Percentiles rank a stretch among this genome's conserved stretches.
Evolutionary conservation across 2,113 vertebrate species (phyloP).

Genomic region (Amphiprion percula): DNA sequence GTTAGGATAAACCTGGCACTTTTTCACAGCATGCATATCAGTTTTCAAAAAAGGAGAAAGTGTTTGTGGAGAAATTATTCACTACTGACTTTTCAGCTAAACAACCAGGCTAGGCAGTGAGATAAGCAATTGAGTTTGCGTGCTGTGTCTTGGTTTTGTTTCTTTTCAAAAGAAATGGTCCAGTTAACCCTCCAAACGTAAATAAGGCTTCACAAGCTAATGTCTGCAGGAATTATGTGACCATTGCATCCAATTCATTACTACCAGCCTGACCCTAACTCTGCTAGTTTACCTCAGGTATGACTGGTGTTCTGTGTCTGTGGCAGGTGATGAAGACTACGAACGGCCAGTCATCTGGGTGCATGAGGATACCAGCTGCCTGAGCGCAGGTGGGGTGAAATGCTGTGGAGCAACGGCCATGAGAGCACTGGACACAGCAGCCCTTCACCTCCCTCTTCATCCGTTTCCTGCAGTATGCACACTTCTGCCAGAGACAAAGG

Average conservation of each 20-base stretch:
- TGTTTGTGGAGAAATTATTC: not conserved
- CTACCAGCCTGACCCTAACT: too few species aligned
- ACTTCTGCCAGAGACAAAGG: constrained; percentile 87
- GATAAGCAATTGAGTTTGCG: not conserved
- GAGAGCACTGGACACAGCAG: constrained; percentile 97
- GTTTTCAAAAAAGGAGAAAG: not conserved
- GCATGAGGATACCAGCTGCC: constrained; percentile 96
- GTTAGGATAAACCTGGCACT: not conserved
- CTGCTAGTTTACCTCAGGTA: constrained; percentile 87
- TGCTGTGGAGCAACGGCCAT: constrained; percentile 96
- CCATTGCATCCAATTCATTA: not conserved
- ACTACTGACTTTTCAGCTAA: not conserved
- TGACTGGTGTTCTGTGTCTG: constrained; percentile 88
- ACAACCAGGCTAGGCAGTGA: not conserved
- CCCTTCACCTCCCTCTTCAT: constrained; percentile 89
- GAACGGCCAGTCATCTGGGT: constrained; percentile 98
- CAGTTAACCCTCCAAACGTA: not conserved
- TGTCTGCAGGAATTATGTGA: not conserved
- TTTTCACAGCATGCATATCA: not conserved
- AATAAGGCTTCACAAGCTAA: not conserved
- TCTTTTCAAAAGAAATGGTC: not conserved
- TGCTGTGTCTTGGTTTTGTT: not conserved
- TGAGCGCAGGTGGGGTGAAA: constrained; percentile 97
- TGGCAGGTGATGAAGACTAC: constrained; percentile 97
- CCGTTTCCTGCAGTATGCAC: constrained; percentile 94